Percentiles rank a stretch among this genome's conserved stretches.
phyloP scores from a whole-genome alignment of 2,113 vertebrate genomes.

The Syngnathus floridae region DNA sequence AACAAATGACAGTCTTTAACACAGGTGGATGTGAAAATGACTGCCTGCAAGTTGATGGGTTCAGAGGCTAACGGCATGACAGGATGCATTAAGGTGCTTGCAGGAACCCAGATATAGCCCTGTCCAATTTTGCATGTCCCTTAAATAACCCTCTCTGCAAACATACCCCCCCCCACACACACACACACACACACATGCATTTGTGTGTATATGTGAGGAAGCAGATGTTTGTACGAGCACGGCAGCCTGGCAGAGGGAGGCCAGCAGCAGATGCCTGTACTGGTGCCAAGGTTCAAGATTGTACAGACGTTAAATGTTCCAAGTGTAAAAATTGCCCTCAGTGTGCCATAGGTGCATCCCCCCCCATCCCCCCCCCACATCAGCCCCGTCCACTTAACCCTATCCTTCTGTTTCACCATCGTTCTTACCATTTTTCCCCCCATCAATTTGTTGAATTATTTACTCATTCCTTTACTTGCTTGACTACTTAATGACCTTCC shows the following conservation, averaged over 20 bases:
- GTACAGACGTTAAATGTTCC: conserved; percentile 90
- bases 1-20: conserved; percentile 99
- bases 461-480: conserved; percentile 73
- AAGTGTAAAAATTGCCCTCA: conserved; percentile 38
- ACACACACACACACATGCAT: neutral
- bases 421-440: conserved; percentile 53
- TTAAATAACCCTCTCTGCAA: conserved; percentile 2
- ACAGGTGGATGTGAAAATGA: conserved; percentile 99
- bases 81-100: conserved; percentile 98
- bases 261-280: conserved; percentile 96
- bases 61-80: conserved; percentile 97
- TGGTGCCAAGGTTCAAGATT: conserved; percentile 93
- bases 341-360: conserved; percentile 83
- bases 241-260: conserved; percentile 88
- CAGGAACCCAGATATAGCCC: conserved; percentile 86
- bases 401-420: conserved; percentile 68
- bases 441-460: conserved; percentile 67
- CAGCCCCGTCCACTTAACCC: conserved; percentile 72
- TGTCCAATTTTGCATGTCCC: conserved; percentile 87
- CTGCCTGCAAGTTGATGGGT: conserved; percentile 90
- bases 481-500: conserved; percentile 63
- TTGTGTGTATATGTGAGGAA: conserved; percentile 64
- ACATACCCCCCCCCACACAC: conserved; percentile 38
- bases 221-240: conserved; percentile 98
- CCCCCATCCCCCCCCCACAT: conserved; percentile 70